These are phyloP conservation scores for Heterohyrax brucei DNA, from an alignment of 2,797 vertebrate genomes.

Conservation along the genomic window DNA sequence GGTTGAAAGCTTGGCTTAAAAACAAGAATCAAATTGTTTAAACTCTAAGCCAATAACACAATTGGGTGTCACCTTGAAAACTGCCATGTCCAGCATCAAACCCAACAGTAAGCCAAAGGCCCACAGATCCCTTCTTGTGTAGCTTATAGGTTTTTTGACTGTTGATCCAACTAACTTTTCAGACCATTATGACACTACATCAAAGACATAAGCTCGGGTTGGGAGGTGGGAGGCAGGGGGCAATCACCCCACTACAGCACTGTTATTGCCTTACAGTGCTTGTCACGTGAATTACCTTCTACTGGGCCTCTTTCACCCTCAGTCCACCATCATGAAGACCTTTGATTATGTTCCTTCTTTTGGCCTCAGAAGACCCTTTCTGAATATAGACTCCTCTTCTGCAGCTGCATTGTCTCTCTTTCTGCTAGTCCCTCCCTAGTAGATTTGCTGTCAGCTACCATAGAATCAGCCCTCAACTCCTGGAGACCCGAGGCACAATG, in stretches of 20 bases:
- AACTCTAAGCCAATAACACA: neutral
- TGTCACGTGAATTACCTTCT: neutral
- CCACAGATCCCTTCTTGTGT: neutral
- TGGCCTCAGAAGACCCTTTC: neutral
- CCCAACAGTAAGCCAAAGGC: neutral
- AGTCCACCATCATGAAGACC: neutral
- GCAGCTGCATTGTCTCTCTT: neutral
- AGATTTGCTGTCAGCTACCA: neutral
- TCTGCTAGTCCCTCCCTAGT: neutral
- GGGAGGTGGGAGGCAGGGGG: too few species aligned
- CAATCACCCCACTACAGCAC: neutral
- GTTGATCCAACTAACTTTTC: neutral
- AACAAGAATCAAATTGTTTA: slow-evolving; percentile 60
- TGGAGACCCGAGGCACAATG: neutral
- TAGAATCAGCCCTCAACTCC: neutral
- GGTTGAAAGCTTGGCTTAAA: slow-evolving; percentile 28
- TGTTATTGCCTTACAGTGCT: fast-evolving
- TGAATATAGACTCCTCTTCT: neutral
- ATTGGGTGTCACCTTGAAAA: neutral
- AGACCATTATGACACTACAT: neutral
- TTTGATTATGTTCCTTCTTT: neutral
- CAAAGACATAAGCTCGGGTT: neutral
- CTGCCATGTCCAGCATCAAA: neutral
- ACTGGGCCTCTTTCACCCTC: neutral
- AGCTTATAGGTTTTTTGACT: neutral